Conservation (phyloP, 2,113 vertebrate species). For the Hemibates koningsi region DNA sequence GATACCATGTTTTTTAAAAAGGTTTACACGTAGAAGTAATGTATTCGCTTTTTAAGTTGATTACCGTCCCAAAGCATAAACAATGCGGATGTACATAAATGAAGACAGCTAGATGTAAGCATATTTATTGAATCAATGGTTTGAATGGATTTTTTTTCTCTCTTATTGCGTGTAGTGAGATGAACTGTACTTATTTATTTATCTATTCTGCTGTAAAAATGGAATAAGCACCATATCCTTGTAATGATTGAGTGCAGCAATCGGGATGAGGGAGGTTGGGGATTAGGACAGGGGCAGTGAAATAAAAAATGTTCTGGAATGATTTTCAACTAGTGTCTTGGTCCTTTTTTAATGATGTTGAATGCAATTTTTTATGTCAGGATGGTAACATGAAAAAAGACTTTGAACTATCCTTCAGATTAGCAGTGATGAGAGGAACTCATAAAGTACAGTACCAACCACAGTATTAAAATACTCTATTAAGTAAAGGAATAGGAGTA, state of each 20-base stretch:
- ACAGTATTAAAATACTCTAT: not conserved
- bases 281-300: constrained; percentile 1
- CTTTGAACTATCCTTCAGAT: not conserved
- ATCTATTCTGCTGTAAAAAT: constrained; percentile 68
- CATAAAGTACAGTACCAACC: not conserved
- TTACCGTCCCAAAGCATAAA: constrained; percentile 67
- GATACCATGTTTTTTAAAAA: not conserved
- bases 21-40: constrained; percentile 54
- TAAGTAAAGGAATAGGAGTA: not conserved
- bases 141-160: constrained; percentile 58
- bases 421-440: not conserved
- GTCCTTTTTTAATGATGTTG: not conserved
- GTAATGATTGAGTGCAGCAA: constrained; percentile 62
- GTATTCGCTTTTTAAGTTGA: constrained; percentile 62
- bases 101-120: constrained; percentile 69
- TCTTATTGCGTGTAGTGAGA: constrained; percentile 69
- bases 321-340: constrained; percentile 54
- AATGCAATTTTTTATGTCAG: not conserved
- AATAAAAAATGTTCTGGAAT: constrained; percentile 71
- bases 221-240: constrained; percentile 71
- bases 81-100: constrained; percentile 66
- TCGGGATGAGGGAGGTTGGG: constrained; percentile 36
- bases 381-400: not conserved
- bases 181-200: constrained; percentile 71
- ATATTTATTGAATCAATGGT: constrained; percentile 70